Conservation (phyloP, 2,888 invertebrate genomes). For the Nemotelus pantherinus region DNA sequence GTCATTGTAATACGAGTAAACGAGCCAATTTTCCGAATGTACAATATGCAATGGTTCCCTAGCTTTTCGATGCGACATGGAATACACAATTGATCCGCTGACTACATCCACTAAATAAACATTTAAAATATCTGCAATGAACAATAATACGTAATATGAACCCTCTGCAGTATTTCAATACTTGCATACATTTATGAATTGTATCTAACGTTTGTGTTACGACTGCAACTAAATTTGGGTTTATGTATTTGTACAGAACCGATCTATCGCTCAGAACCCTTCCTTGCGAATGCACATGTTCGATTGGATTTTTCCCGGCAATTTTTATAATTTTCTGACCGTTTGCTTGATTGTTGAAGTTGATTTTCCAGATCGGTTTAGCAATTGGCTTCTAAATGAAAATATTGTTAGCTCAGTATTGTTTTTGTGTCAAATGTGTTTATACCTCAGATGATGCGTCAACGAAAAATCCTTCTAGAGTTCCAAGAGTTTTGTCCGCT, state of each 20-base stretch:
- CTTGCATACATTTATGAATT: constrained; percentile 74
- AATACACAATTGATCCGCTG: constrained; percentile 86
- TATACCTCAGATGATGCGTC: constrained; percentile 57
- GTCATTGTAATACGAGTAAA: constrained; percentile 93
- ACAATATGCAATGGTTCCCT: constrained; percentile 86
- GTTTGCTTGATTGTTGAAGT: constrained; percentile 70
- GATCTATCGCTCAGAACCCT: constrained; percentile 93
- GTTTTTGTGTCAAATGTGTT: not conserved
- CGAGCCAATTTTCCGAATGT: constrained; percentile 97
- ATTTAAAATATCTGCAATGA: constrained; percentile 76
- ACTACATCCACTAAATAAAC: constrained; percentile 91
- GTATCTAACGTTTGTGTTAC: constrained; percentile 81
- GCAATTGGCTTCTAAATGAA: constrained; percentile 69
- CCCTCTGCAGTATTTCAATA: not conserved
- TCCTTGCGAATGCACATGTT: constrained; percentile 93
- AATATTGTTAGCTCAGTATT: not conserved
- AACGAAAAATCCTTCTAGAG: constrained; percentile 71
- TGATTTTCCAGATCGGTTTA: constrained; percentile 77
- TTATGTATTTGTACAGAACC: constrained; percentile 97
- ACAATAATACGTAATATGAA: constrained; percentile 27
- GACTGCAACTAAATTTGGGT: constrained; percentile 94
- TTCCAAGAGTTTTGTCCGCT: constrained; percentile 69
- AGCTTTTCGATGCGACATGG: constrained; percentile 85
- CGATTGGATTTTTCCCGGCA: constrained; percentile 73
- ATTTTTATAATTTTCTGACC: constrained; percentile 72